Percentiles rank a stretch among this genome's conserved stretches.
These are phyloP conservation scores for Trissolcus japonicus DNA, from an alignment of 2,888 invertebrate species.

Conservation along the genomic window DNA sequence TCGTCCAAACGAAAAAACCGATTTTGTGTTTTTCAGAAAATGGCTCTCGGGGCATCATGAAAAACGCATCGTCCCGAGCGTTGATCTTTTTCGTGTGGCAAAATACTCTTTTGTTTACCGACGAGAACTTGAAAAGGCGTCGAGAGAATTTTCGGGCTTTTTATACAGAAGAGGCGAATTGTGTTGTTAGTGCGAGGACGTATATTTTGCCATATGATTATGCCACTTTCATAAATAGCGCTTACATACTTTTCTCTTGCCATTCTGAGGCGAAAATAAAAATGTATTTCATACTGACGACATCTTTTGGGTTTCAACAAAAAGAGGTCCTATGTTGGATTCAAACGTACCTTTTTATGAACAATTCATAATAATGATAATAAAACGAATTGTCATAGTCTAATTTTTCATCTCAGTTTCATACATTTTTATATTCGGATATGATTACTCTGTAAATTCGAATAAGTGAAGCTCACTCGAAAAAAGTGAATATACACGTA, in stretches of 20 bases:
- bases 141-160: background rate
- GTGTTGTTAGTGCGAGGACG: conserved; percentile 11
- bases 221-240: background rate
- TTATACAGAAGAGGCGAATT: background rate
- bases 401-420: too few relatives aligned
- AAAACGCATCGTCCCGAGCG: conserved; percentile 13
- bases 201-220: conserved; percentile 9
- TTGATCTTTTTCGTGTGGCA: conserved; percentile 20
- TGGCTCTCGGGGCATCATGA: conserved; percentile 15
- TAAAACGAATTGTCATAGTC: too few relatives aligned
- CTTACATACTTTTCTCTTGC: background rate
- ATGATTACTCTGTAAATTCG: too few relatives aligned
- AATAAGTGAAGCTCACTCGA: too few relatives aligned
- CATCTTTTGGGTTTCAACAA: too few relatives aligned
- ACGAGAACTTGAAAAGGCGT: conserved; percentile 13
- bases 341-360: too few relatives aligned
- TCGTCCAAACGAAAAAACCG: conserved; percentile 32
- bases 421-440: too few relatives aligned
- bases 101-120: conserved; percentile 26
- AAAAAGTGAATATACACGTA: too few relatives aligned
- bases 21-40: conserved; percentile 26
- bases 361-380: too few relatives aligned
- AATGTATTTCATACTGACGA: too few relatives aligned
- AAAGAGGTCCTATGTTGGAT: too few relatives aligned
- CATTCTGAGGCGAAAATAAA: background rate